These are phyloP conservation scores for Pseudachorutes palmiensis DNA, from an alignment of 1,140 invertebrate genomes.

Conservation along the genomic window DNA sequence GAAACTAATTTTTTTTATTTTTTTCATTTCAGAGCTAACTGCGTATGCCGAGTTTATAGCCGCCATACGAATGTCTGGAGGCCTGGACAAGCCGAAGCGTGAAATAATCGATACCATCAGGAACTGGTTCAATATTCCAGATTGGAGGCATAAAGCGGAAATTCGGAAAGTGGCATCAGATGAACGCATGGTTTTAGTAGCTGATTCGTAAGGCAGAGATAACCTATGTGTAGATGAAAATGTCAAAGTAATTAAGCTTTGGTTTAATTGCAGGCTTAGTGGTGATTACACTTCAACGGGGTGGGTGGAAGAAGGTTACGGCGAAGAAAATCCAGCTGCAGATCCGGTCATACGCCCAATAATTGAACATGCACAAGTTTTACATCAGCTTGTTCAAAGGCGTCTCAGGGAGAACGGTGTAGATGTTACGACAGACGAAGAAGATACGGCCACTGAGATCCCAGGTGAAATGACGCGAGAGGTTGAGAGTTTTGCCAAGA, in stretches of 20 bases:
- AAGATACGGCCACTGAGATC: neutral
- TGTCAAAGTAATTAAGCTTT: neutral
- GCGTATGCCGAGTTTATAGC: neutral
- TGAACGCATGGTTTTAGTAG: neutral
- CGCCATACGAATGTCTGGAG: neutral
- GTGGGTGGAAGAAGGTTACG: neutral
- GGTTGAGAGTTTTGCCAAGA: neutral
- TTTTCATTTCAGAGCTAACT: neutral
- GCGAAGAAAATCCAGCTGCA: neutral
- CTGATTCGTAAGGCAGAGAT: neutral
- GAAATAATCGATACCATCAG: neutral
- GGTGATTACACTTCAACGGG: neutral
- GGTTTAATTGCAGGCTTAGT: neutral
- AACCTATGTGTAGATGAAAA: neutral
- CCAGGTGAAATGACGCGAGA: neutral
- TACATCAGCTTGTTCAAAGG: neutral
- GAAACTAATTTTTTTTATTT: neutral
- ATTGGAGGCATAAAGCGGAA: constrained; percentile 4
- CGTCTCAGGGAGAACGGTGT: neutral
- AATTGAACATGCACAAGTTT: neutral
- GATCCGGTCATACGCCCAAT: neutral
- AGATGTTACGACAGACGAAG: neutral
- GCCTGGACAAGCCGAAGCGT: neutral
- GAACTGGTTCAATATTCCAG: neutral
- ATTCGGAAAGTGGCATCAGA: neutral